These are phyloP conservation scores for Barnardius zonarius DNA, from an alignment of 2,113 vertebrate species.

Conservation along the genomic window DNA sequence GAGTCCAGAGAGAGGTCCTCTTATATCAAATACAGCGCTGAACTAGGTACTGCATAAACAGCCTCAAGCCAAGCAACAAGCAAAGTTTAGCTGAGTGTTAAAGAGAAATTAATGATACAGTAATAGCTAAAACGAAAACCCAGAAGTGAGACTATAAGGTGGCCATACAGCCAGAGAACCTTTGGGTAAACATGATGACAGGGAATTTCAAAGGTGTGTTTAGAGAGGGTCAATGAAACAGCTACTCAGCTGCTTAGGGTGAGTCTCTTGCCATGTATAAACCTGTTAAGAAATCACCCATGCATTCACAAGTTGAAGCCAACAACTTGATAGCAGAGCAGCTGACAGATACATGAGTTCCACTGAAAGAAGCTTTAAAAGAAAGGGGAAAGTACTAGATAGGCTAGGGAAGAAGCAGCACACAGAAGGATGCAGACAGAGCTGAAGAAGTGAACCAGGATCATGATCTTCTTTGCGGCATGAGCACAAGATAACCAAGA, in stretches of 20 bases:
- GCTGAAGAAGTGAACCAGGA: background rate
- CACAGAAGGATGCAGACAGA: background rate
- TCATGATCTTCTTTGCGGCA: no score
- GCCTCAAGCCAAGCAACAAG: background rate
- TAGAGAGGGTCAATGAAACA: background rate
- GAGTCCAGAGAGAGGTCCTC: background rate
- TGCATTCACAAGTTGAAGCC: background rate
- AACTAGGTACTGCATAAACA: background rate
- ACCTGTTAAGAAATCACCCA: background rate
- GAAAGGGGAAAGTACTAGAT: background rate
- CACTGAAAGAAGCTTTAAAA: background rate
- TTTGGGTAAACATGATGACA: background rate
- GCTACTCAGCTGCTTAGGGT: background rate
- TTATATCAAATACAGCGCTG: background rate
- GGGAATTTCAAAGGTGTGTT: background rate
- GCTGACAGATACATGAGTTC: background rate
- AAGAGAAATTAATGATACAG: background rate
- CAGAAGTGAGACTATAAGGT: background rate
- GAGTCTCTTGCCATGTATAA: background rate
- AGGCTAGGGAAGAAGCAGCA: background rate
- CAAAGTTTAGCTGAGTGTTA: fast-evolving
- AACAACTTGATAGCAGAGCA: background rate
- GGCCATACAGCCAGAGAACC: background rate
- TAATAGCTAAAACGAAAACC: background rate
- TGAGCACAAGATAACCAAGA: background rate